These are phyloP conservation scores for Oryzias sinensis DNA, from an alignment of 2,797 vertebrate genomes.

Conservation along the genomic window DNA sequence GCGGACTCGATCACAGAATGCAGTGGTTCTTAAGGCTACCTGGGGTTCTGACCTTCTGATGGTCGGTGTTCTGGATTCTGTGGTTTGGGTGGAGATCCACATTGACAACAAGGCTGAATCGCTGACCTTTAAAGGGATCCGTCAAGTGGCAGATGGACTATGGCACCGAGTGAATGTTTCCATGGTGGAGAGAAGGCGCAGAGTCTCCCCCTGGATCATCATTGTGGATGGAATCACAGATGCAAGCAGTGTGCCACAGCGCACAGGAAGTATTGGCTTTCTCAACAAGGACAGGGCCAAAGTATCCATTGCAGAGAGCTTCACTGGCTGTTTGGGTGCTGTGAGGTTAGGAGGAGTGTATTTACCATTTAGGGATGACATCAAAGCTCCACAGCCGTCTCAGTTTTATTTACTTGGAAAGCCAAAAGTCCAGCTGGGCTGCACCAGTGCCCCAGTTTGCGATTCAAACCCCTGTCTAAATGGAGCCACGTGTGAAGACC, in stretches of 20 bases:
- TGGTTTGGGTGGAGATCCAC: slow-evolving; percentile 77
- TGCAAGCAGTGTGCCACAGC: slow-evolving; percentile 63
- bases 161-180: slow-evolving; percentile 85
- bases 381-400: slow-evolving; percentile 63
- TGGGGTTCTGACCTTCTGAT: slow-evolving; percentile 75
- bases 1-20: slow-evolving; percentile 84
- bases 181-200: slow-evolving; percentile 67
- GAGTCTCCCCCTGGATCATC: slow-evolving; percentile 80
- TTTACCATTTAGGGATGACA: slow-evolving; percentile 78
- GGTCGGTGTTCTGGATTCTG: slow-evolving; percentile 81
- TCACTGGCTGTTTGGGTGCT: slow-evolving; percentile 86
- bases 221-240: slow-evolving; percentile 78
- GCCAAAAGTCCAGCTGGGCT: slow-evolving; percentile 70
- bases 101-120: slow-evolving; percentile 75
- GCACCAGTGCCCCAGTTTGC: slow-evolving; percentile 80
- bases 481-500: slow-evolving; percentile 81
- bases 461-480: slow-evolving; percentile 80
- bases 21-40: slow-evolving; percentile 78
- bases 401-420: slow-evolving; percentile 71
- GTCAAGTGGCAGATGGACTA: slow-evolving; percentile 78
- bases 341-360: slow-evolving; percentile 82
- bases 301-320: slow-evolving; percentile 81
- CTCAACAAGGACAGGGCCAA: slow-evolving; percentile 65
- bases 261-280: slow-evolving; percentile 77
- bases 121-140: slow-evolving; percentile 65